Conservation (phyloP, 2,888 invertebrate species). For the Temnothorax ravouxi region DNA sequence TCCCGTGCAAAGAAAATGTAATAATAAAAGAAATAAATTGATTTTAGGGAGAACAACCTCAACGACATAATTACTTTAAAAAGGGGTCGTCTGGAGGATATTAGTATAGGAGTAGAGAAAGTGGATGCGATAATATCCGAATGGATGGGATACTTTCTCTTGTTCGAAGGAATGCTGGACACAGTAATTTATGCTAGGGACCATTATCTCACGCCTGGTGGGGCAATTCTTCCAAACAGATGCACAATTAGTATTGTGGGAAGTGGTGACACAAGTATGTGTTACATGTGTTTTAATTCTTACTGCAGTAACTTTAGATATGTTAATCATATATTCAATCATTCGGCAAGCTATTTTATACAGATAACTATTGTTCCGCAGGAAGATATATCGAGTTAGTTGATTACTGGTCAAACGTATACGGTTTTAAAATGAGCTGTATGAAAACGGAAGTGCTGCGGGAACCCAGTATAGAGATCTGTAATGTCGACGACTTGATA, state of each 20-base stretch:
- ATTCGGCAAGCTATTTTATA: background rate
- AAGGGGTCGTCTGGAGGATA: slow-evolving; percentile 95
- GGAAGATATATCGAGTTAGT: slow-evolving; percentile 91
- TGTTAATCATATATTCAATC: background rate
- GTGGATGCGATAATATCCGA: slow-evolving; percentile 98
- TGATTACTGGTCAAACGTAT: slow-evolving; percentile 97
- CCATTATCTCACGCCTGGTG: slow-evolving; percentile 92
- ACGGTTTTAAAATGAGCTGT: slow-evolving; percentile 97
- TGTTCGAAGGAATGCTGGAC: slow-evolving; percentile 99
- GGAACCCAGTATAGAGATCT: slow-evolving; percentile 91
- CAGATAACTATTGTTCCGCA: slow-evolving; percentile 79
- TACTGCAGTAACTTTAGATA: background rate
- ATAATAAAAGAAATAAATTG: slow-evolving; percentile 70
- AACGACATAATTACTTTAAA: slow-evolving; percentile 91
- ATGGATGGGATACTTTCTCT: slow-evolving; percentile 99
- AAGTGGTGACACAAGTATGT: slow-evolving; percentile 90
- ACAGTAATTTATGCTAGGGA: slow-evolving; percentile 96
- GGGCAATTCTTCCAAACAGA: slow-evolving; percentile 93
- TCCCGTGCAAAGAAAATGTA: background rate
- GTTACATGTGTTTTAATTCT: slow-evolving; percentile 29
- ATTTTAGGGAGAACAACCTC: slow-evolving; percentile 91
- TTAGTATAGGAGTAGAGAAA: slow-evolving; percentile 91
- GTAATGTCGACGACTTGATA: slow-evolving; percentile 82
- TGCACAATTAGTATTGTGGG: slow-evolving; percentile 94
- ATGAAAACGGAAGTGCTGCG: slow-evolving; percentile 94